These are phyloP conservation scores for Subacronicta megacephala DNA, from an alignment of 2,888 invertebrate species.

Conservation along the genomic window DNA sequence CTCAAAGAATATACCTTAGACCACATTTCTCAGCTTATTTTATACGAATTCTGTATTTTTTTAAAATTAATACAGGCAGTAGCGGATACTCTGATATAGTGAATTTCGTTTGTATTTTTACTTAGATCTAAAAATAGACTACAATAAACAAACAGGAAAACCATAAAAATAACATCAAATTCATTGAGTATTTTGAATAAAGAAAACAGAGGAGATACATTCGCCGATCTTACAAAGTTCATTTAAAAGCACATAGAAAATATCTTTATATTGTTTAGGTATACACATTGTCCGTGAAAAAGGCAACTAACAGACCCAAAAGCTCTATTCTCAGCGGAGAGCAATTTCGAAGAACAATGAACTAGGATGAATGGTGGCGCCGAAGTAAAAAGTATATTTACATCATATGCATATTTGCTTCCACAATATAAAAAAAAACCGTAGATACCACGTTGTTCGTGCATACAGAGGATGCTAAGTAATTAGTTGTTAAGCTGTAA, in stretches of 20 bases:
- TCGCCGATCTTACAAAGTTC: background rate
- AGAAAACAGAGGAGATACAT: background rate
- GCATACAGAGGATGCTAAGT: conserved; percentile 66
- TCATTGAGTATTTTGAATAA: too few species aligned
- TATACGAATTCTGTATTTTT: too few species aligned
- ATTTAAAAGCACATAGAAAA: conserved; percentile 32
- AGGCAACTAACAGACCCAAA: conserved; percentile 74
- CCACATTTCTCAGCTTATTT: too few species aligned
- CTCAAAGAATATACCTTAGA: too few species aligned
- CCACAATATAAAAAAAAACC: conserved; percentile 70
- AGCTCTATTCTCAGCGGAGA: conserved; percentile 81
- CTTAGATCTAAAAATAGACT: too few species aligned
- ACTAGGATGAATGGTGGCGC: conserved; percentile 82
- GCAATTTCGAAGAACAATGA: conserved; percentile 88
- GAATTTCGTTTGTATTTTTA: too few species aligned
- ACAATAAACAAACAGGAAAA: too few species aligned
- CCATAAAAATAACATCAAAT: too few species aligned
- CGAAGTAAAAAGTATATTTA: conserved; percentile 86
- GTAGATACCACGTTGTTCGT: conserved; percentile 65
- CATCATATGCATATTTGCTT: conserved; percentile 82
- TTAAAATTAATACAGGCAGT: too few species aligned
- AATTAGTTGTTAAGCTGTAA: conserved; percentile 58
- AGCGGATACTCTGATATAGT: too few species aligned
- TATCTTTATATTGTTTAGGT: conserved; percentile 62
- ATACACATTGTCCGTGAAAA: conserved; percentile 67